Evolutionary conservation across 2,888 invertebrate species (phyloP), one percentile per base, ranked within the genome.

Genomic region (Xiphydria camelus): DNA sequence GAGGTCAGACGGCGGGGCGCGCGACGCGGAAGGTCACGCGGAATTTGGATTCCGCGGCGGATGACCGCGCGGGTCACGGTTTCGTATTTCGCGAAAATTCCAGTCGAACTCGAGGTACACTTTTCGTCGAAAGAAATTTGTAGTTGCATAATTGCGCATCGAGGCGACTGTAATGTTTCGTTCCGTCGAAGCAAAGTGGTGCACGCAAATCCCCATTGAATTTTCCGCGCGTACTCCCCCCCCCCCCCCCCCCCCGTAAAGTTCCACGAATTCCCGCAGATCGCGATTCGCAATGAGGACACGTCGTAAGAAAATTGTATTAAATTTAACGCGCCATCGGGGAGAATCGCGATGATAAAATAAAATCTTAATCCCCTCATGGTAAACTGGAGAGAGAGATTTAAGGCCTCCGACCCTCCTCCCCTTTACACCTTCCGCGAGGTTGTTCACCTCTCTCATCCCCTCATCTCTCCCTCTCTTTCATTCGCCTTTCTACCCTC

Each of bases 361-460:
- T 66, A 65, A 68, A 64, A 67, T 63, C 61, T 64, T 66, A 63
- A 68, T 67, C 59, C 61, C 46, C 55, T 39, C 47, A 59, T 44
- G 56, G 59, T 55, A 49, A n/a, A 47, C 50, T 54, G 47, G 47
- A 61, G n/a, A n/a, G n/a, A n/a, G n/a, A n/a, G 64, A 64, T 66
- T 66, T 66, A 64, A 60, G 60, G 19, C 19, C 17, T 34, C 34
- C 17, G 34, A 34, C 10, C 34, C 15, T 19, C 10, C 10, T n/a
- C 19, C 34, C 3, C 12, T 18, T 19, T 34, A 34, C 34, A n/a
- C n/a, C n/a, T n/a, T n/a, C n/a, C n/a, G 15, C n/a, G 33, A 17
- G 14, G 20, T 9, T 15, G 14, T 19, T 10, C 18, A 10, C 14
- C 10, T 36, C 18, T 17, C 34, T 20, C 12, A 17, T 18, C n/a